Conservation (phyloP, 2,888 invertebrate genomes). For the Drosophila neotestacea region DNA sequence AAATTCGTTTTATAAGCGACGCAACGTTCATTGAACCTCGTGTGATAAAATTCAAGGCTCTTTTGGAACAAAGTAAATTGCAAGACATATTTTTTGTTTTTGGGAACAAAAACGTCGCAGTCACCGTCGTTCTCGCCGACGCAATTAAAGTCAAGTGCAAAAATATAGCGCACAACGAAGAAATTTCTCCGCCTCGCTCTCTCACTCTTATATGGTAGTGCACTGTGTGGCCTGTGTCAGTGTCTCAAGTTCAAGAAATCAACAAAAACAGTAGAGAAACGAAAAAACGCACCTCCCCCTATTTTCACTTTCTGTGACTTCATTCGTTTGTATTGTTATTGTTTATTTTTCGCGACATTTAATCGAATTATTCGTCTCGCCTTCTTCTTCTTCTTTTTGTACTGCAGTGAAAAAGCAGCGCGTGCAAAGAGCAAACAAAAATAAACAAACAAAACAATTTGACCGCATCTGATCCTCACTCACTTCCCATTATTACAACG, state of each 20-base stretch:
- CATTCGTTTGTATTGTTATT: slow-evolving; percentile 52
- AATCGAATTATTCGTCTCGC: slow-evolving; percentile 67
- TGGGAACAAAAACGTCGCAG: slow-evolving; percentile 71
- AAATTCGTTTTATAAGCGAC: slow-evolving; percentile 25
- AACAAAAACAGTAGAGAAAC: slow-evolving; percentile 10
- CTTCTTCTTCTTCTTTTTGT: slow-evolving; percentile 28
- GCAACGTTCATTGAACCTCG: slow-evolving; percentile 68
- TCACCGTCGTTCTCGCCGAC: slow-evolving; percentile 31
- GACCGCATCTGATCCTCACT: slow-evolving; percentile 46
- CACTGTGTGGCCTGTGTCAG: slow-evolving; percentile 8
- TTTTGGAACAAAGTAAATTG: slow-evolving; percentile 34
- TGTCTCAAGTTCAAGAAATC: slow-evolving; percentile 64
- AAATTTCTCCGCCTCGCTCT: slow-evolving; percentile 44
- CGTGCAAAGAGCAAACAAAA: slow-evolving; percentile 25
- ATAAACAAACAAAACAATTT: slow-evolving; percentile 42
- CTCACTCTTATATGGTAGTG: slow-evolving; percentile 8
- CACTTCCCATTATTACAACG: slow-evolving; percentile 43
- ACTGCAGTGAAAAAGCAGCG: slow-evolving; percentile 8
- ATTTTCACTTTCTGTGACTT: slow-evolving; percentile 43
- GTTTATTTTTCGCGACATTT: slow-evolving; percentile 62
- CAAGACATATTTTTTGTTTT: slow-evolving; percentile 52
- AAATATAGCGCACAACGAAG: slow-evolving; percentile 68
- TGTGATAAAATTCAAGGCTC: slow-evolving; percentile 62
- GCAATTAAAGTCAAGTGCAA: slow-evolving; percentile 75
- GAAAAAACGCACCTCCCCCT: slow-evolving; percentile 15